A percentile compares a stretch with the other conserved stretches of the same genome.
Conservation (phyloP, 2,797 vertebrate genomes). For the Sebastes hopkinsi region DNA sequence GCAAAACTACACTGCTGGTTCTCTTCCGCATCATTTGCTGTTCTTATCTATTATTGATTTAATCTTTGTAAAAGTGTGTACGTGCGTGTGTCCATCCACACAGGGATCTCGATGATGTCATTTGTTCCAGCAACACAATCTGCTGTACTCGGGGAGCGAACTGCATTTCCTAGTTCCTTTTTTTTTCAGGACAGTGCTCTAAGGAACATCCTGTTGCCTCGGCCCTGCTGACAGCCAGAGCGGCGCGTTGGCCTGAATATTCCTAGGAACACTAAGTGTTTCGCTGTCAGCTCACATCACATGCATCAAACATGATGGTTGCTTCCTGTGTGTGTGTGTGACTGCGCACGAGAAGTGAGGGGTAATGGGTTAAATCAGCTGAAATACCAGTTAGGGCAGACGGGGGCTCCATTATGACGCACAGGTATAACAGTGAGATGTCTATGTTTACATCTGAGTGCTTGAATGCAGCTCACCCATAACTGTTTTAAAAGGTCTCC, state of each 20-base stretch:
- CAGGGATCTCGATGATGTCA: slow-evolving; percentile 52
- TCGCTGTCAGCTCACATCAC: slow-evolving; percentile 76
- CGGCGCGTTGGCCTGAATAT: slow-evolving; percentile 77
- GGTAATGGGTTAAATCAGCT: slow-evolving; percentile 51
- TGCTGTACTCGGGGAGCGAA: slow-evolving; percentile 5
- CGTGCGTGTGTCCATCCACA: background rate
- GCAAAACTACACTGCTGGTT: slow-evolving; percentile 9
- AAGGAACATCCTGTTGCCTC: slow-evolving; percentile 65
- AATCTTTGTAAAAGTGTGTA: slow-evolving; percentile 15
- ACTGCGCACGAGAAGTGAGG: background rate
- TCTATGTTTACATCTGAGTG: slow-evolving; percentile 11
- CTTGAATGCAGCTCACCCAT: background rate
- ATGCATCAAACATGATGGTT: slow-evolving; percentile 59
- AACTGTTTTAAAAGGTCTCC: slow-evolving; percentile 4
- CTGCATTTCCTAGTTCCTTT: slow-evolving; percentile 9
- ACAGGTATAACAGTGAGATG: slow-evolving; percentile 13
- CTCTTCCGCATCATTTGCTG: slow-evolving; percentile 18
- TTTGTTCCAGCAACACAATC: slow-evolving; percentile 32
- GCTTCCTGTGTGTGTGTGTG: slow-evolving; percentile 45
- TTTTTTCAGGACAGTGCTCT: slow-evolving; percentile 43
- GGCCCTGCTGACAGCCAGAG: slow-evolving; percentile 51
- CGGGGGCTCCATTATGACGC: slow-evolving; percentile 16
- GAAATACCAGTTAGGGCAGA: slow-evolving; percentile 27
- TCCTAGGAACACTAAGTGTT: slow-evolving; percentile 70
- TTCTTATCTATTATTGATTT: slow-evolving; percentile 60